Evolutionary conservation across 2,888 invertebrate species (phyloP).

Genomic region (Dryomyza anilis): DNA sequence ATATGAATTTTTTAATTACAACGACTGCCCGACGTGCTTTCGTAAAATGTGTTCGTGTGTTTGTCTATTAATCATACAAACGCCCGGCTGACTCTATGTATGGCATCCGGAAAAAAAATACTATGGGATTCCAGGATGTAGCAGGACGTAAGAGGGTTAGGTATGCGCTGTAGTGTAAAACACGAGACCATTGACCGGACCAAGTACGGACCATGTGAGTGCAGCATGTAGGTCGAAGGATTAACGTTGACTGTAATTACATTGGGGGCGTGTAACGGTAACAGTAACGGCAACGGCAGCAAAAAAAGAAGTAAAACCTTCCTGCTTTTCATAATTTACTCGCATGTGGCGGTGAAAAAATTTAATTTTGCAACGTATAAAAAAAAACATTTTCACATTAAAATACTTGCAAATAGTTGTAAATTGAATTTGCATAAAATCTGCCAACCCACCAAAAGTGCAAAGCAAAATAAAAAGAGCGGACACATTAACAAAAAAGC

Average conservation of each 20-base stretch:
- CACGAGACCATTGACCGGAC: neutral
- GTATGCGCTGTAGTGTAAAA: neutral
- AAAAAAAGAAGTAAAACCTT: no score
- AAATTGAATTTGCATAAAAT: neutral
- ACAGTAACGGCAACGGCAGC: no score
- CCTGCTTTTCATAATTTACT: conserved; percentile 20
- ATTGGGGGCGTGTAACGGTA: conserved; percentile 8
- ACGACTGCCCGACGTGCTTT: no score
- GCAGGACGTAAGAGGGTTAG: neutral
- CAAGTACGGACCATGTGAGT: neutral
- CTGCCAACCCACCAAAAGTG: no score
- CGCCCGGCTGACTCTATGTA: neutral
- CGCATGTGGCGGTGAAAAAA: neutral
- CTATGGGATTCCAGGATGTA: neutral
- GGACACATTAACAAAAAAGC: neutral
- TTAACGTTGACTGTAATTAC: conserved; percentile 17
- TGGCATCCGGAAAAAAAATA: neutral
- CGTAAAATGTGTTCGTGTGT: neutral
- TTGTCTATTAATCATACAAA: neutral
- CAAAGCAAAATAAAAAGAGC: no score
- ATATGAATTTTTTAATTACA: no score
- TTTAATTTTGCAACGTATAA: neutral
- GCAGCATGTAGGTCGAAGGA: conserved; percentile 6
- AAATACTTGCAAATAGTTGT: neutral
- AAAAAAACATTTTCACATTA: neutral